Conservation (phyloP, 2,113 vertebrate genomes). For the Empidonax traillii region DNA sequence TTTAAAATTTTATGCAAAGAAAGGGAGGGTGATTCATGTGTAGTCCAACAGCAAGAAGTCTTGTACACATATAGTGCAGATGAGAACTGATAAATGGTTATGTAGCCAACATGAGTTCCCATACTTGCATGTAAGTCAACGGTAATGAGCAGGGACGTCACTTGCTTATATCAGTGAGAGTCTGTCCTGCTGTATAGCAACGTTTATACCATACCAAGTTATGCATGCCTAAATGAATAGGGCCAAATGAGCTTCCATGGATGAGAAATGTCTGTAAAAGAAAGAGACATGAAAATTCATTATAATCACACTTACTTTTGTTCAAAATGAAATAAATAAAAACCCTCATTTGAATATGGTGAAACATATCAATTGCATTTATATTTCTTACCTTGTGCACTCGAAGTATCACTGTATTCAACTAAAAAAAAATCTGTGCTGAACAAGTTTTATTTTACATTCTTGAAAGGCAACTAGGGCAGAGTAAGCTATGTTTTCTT, state of each 20-base stretch:
- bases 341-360: fast-evolving
- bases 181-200: background rate
- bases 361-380: background rate
- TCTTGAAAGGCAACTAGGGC: background rate
- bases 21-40: background rate
- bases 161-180: background rate
- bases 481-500: background rate
- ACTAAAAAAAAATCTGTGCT: background rate
- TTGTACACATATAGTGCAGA: background rate
- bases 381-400: background rate
- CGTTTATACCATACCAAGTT: background rate
- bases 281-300: background rate
- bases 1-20: background rate
- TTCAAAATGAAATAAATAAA: background rate
- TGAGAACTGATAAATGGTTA: background rate
- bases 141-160: background rate
- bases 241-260: background rate
- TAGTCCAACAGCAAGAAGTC: background rate
- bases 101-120: background rate
- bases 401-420: background rate
- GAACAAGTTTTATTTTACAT: background rate
- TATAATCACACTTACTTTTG: background rate
- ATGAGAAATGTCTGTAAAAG: background rate
- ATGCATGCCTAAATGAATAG: background rate
- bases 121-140: background rate